Percentiles rank a stretch among this genome's conserved stretches.
These are phyloP conservation scores for Calycopis cecrops DNA, from an alignment of 1,140 invertebrate species.

Conservation along the genomic window DNA sequence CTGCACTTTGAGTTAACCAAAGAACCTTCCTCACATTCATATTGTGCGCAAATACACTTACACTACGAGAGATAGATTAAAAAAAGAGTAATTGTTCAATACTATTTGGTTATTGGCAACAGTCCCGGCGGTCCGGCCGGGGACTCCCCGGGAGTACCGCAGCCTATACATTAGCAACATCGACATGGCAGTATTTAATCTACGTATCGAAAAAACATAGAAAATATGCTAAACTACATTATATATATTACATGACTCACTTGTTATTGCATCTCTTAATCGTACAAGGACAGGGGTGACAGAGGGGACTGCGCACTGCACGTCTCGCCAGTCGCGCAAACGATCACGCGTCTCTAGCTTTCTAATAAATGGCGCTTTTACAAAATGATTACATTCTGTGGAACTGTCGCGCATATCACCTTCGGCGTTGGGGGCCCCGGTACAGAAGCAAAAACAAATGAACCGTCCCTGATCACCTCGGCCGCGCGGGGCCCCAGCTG, in stretches of 20 bases:
- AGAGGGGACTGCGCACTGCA: slow-evolving; percentile 2
- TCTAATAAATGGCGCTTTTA: too few species aligned
- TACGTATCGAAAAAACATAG: slow-evolving; percentile 69
- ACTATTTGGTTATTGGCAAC: slow-evolving; percentile 68
- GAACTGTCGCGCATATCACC: too few species aligned
- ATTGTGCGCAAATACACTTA: slow-evolving; percentile 66
- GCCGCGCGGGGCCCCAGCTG: too few species aligned
- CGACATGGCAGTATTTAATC: slow-evolving; percentile 64
- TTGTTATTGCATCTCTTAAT: slow-evolving; percentile 65
- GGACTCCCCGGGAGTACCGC: slow-evolving; percentile 8
- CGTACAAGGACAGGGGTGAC: slow-evolving; percentile 37
- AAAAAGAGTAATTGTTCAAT: slow-evolving; percentile 61
- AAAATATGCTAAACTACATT: slow-evolving; percentile 67
- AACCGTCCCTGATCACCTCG: too few species aligned
- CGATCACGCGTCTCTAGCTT: slow-evolving; percentile 1
- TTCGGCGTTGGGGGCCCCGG: too few species aligned
- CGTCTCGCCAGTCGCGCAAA: slow-evolving; percentile 1
- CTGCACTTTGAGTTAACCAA: slow-evolving; percentile 33
- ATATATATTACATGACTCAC: slow-evolving; percentile 66
- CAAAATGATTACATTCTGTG: too few species aligned
- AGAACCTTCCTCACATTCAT: slow-evolving; percentile 42
- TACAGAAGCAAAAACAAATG: too few species aligned
- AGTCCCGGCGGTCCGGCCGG: slow-evolving; percentile 41
- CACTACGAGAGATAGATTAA: slow-evolving; percentile 60
- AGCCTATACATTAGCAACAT: slow-evolving; percentile 27